phyloP scores from a whole-genome alignment of 2,888 invertebrate species.

The Anorthoa munda region DNA sequence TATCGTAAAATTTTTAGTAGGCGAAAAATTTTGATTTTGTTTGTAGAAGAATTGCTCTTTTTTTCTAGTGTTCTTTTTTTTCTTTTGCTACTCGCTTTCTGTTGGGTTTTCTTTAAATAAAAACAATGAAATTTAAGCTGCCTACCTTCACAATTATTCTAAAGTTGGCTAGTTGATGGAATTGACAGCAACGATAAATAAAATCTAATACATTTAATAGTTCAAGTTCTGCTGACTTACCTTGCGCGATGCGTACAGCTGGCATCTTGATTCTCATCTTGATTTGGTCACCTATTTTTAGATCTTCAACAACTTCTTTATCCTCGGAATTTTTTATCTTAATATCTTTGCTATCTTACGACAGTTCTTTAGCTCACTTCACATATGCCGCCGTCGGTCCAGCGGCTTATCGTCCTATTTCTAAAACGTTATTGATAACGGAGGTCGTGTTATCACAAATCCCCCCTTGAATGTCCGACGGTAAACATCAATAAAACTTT shows the following conservation, averaged over 20 bases:
- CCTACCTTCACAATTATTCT: background rate
- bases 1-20: background rate
- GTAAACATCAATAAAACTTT: conserved; percentile 76
- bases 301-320: conserved; percentile 86
- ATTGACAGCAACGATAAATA: background rate
- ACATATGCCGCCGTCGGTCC: conserved; percentile 89
- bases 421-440: conserved; percentile 85
- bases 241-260: conserved; percentile 99
- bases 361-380: conserved; percentile 87
- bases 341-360: conserved; percentile 80
- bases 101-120: background rate
- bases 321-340: conserved; percentile 85
- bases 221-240: conserved; percentile 90
- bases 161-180: background rate
- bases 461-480: conserved; percentile 84
- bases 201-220: conserved; percentile 13
- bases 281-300: conserved; percentile 92
- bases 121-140: background rate
- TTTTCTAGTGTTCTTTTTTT: no score
- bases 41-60: fast-evolving
- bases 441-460: conserved; percentile 82
- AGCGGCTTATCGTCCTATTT: conserved; percentile 86
- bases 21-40: background rate
- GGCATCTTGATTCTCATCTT: conserved; percentile 99
- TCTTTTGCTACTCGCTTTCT: background rate